Conservation (phyloP, 2,888 invertebrate species). For the Trissoscelio sp. region DNA sequence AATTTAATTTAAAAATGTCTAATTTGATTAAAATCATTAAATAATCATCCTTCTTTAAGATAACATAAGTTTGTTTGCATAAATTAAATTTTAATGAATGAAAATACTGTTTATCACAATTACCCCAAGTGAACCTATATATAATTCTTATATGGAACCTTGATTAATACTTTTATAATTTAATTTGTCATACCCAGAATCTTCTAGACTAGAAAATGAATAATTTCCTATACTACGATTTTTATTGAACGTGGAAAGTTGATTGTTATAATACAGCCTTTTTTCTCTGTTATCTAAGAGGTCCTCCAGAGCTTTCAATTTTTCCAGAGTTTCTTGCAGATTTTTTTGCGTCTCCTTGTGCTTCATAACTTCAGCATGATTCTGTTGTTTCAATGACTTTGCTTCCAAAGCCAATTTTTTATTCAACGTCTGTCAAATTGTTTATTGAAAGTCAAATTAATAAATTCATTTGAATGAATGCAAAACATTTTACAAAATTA, state of each 20-base stretch:
- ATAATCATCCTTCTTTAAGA: too few species aligned
- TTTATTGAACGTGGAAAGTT: conserved; percentile 74
- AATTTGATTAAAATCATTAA: too few species aligned
- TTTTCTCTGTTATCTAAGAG: conserved; percentile 85
- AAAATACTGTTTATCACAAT: too few species aligned
- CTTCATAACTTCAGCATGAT: conserved; percentile 88
- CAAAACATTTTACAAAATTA: conserved; percentile 14
- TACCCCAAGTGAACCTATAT: neutral
- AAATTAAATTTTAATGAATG: too few species aligned
- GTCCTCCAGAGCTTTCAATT: conserved; percentile 86
- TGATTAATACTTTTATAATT: neutral
- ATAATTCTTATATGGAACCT: neutral
- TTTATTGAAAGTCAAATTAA: conserved; percentile 32
- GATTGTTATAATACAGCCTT: conserved; percentile 77
- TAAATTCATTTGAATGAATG: neutral
- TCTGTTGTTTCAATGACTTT: conserved; percentile 89
- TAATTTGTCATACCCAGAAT: conserved; percentile 72
- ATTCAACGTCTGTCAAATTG: conserved; percentile 86
- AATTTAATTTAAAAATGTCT: too few species aligned
- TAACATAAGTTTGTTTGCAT: too few species aligned
- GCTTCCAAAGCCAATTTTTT: conserved; percentile 89
- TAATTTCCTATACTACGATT: conserved; percentile 74
- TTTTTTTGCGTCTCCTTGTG: conserved; percentile 89
- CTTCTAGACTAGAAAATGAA: conserved; percentile 79
- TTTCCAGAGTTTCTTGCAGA: conserved; percentile 86